Percentiles rank a stretch among this genome's conserved stretches.
phyloP scores from a whole-genome alignment of 2,888 invertebrate genomes.

The Aromia moschata region DNA sequence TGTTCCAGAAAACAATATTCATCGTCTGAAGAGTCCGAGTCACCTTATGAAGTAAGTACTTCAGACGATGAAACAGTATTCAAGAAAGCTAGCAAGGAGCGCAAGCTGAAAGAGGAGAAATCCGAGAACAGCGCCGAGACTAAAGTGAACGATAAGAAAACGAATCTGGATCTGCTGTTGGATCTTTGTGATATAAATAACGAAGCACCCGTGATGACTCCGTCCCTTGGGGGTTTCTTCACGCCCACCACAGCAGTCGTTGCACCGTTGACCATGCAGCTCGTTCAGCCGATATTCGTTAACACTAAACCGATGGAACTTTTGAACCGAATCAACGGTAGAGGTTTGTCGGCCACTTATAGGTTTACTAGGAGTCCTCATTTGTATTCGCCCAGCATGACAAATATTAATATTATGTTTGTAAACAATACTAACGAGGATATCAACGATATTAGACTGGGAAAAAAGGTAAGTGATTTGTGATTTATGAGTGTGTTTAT shows the following conservation, averaged over 20 bases:
- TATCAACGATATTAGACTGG: constrained; percentile 75
- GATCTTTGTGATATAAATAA: constrained; percentile 81
- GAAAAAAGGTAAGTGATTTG: constrained; percentile 71
- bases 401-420: constrained; percentile 81
- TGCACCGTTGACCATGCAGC: constrained; percentile 63
- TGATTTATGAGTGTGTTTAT: neutral
- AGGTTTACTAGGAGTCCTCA: constrained; percentile 84
- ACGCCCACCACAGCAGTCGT: constrained; percentile 66
- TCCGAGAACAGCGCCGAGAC: constrained; percentile 23
- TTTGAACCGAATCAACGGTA: constrained; percentile 76
- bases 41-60: constrained; percentile 37
- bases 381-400: constrained; percentile 83
- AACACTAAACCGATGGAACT: constrained; percentile 71
- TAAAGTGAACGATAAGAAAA: constrained; percentile 55
- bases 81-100: constrained; percentile 21
- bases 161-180: constrained; percentile 83
- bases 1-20: constrained; percentile 35
- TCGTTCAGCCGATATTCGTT: constrained; percentile 70
- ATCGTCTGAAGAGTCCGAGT: constrained; percentile 42
- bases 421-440: constrained; percentile 75
- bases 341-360: constrained; percentile 71
- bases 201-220: constrained; percentile 80
- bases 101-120: constrained; percentile 23
- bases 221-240: constrained; percentile 81
- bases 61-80: constrained; percentile 33